These are phyloP conservation scores for Pluvianellus socialis DNA, from an alignment of 2,113 vertebrate species.

Conservation along the genomic window DNA sequence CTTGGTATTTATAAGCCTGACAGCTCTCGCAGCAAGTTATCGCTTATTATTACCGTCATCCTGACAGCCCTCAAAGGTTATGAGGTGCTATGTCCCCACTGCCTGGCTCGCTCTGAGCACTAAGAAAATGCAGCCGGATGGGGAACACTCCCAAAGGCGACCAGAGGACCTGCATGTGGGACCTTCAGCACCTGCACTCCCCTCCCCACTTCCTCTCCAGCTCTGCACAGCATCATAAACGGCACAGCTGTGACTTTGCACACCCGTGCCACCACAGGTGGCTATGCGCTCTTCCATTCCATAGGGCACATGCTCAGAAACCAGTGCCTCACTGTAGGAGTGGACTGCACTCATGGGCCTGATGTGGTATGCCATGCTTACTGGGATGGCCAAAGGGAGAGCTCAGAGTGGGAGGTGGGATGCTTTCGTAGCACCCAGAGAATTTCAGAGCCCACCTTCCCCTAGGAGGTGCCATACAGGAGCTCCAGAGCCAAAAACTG, in stretches of 20 bases:
- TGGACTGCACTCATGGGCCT: neutral
- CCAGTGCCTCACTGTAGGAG: neutral
- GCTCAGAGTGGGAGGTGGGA: fast-evolving
- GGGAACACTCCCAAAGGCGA: neutral
- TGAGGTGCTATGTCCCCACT: neutral
- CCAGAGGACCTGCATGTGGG: neutral
- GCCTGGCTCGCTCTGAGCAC: neutral
- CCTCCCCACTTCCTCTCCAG: neutral
- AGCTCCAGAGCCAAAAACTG: neutral
- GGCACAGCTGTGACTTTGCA: neutral
- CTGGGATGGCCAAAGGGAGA: neutral
- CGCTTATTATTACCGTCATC: neutral
- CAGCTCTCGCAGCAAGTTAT: constrained; percentile 25
- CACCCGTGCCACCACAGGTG: neutral
- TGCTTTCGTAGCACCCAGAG: neutral
- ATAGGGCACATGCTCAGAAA: neutral
- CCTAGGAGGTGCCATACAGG: neutral
- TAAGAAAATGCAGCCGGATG: neutral
- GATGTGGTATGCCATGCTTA: fast-evolving
- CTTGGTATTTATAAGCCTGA: constrained; percentile 12
- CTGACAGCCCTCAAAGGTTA: neutral
- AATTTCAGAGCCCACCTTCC: neutral
- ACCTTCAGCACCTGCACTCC: neutral
- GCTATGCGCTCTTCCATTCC: neutral
- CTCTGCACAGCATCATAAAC: neutral